Percentiles rank a stretch among this genome's conserved stretches.
Evolutionary conservation across 1,140 invertebrate species (phyloP).

Genomic region (Triops longicaudatus): DNA sequence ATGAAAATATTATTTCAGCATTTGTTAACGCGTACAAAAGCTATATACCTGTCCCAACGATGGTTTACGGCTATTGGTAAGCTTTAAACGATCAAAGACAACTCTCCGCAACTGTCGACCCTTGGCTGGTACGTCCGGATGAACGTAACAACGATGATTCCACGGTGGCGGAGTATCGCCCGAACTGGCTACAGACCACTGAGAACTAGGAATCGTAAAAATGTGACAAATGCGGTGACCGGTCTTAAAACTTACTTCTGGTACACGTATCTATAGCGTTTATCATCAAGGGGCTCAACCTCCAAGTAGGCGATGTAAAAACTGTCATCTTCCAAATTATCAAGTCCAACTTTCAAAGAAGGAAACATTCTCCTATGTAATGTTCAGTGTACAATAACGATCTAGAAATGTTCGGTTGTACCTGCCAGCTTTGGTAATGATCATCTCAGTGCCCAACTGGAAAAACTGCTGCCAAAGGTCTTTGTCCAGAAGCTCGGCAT

Average conservation of each 20-base stretch:
- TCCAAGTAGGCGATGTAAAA: conserved; percentile 49
- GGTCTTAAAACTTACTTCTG: conserved; percentile 40
- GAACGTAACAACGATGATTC: conserved; percentile 43
- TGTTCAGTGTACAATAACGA: neutral
- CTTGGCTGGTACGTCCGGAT: conserved; percentile 49
- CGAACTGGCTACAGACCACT: conserved; percentile 37
- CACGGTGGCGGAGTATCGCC: conserved; percentile 32
- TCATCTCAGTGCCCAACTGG: conserved; percentile 92
- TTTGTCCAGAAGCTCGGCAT: conserved; percentile 24
- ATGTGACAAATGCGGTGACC: conserved; percentile 23
- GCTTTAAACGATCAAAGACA: conserved; percentile 53
- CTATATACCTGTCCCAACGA: conserved; percentile 48
- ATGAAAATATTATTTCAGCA: conserved; percentile 13
- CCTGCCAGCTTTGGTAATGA: conserved; percentile 96
- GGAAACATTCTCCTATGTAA: conserved; percentile 49
- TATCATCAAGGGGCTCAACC: conserved; percentile 47
- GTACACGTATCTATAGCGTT: conserved; percentile 49
- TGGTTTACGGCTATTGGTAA: conserved; percentile 49
- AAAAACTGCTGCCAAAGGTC: conserved; percentile 72
- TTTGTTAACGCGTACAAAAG: neutral
- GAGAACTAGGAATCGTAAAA: conserved; percentile 31
- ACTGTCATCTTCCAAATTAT: conserved; percentile 42
- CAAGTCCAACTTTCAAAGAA: conserved; percentile 45
- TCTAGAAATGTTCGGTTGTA: conserved; percentile 43
- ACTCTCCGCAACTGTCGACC: conserved; percentile 41